Evolutionary conservation across 2,113 vertebrate genomes (phyloP).

Genomic region (Brienomyrus brachyistius): DNA sequence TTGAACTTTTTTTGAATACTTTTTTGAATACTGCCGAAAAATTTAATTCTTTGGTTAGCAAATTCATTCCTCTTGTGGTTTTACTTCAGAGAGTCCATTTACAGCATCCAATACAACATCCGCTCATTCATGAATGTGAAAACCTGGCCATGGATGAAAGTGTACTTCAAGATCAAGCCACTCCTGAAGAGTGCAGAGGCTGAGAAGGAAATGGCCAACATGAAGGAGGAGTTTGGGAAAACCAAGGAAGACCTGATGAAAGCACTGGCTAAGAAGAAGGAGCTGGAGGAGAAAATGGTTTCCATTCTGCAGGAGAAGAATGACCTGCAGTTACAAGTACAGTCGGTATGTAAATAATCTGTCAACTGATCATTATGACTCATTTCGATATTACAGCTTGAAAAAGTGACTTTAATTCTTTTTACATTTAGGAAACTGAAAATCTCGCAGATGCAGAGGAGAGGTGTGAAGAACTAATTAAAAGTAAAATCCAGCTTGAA

Average conservation of each 20-base stretch:
- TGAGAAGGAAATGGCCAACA: not conserved
- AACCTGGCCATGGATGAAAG: conserved; percentile 50
- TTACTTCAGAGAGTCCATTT: conserved; percentile 67
- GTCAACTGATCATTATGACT: conserved; percentile 59
- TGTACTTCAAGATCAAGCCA: not conserved
- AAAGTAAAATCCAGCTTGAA: too few relatives aligned
- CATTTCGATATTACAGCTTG: conserved; percentile 33
- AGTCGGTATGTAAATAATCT: not conserved
- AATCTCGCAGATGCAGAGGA: too few relatives aligned
- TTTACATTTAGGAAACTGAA: too few relatives aligned
- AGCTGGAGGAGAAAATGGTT: not conserved
- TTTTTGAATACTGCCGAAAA: not conserved
- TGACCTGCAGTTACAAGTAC: not conserved
- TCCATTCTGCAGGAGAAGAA: not conserved
- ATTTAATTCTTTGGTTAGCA: not conserved
- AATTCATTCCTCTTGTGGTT: not conserved
- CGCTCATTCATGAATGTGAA: conserved; percentile 73
- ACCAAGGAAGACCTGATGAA: conserved; percentile 66
- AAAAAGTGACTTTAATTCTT: too few relatives aligned
- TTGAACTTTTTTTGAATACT: not conserved
- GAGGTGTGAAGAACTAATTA: too few relatives aligned
- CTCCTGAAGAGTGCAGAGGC: not conserved
- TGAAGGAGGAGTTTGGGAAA: not conserved
- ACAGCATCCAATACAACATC: conserved; percentile 78
- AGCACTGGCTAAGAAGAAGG: conserved; percentile 63